These are phyloP conservation scores for Epinephelus cyanopodus DNA, from an alignment of 2,113 vertebrate species.

Conservation along the genomic window DNA sequence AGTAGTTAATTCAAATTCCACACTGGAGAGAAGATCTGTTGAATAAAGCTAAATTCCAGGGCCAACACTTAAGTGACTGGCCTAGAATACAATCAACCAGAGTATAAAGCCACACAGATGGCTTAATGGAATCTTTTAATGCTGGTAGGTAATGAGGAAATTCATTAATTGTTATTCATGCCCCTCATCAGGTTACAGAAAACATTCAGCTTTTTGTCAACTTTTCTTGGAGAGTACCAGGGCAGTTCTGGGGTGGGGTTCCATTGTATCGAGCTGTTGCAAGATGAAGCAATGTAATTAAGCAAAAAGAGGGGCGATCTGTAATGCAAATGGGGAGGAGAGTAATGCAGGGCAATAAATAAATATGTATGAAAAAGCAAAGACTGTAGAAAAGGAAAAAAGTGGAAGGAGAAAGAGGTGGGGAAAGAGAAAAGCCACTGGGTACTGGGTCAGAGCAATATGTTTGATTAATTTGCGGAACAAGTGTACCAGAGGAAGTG, in stretches of 20 bases:
- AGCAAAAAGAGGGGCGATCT: slow-evolving; percentile 53
- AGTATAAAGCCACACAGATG: not conserved
- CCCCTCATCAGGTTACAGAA: slow-evolving; percentile 27
- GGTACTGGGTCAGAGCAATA: slow-evolving; percentile 42
- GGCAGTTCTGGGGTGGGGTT: not conserved
- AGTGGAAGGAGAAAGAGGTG: not conserved
- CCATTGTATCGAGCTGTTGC: slow-evolving; percentile 44
- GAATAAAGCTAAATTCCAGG: not conserved
- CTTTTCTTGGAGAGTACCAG: not conserved
- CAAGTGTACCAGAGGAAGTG: slow-evolving; percentile 32
- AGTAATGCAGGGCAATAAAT: not conserved
- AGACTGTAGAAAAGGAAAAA: not conserved
- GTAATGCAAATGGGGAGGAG: slow-evolving; percentile 17
- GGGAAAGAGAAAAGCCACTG: not conserved
- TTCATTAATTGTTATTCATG: slow-evolving; percentile 8
- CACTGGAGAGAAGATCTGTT: not conserved
- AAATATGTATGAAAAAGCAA: slow-evolving; percentile 28
- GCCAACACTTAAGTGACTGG: not conserved
- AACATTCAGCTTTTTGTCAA: slow-evolving; percentile 16
- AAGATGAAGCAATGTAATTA: slow-evolving; percentile 70
- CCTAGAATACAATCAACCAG: too few relatives aligned
- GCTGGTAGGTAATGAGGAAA: slow-evolving; percentile 14
- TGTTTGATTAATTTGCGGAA: slow-evolving; percentile 59
- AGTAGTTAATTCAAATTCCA: not conserved
- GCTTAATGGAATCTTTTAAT: slow-evolving; percentile 9